These are phyloP conservation scores for Mycogona germanica DNA, from an alignment of 2,888 invertebrate genomes.

Conservation along the genomic window DNA sequence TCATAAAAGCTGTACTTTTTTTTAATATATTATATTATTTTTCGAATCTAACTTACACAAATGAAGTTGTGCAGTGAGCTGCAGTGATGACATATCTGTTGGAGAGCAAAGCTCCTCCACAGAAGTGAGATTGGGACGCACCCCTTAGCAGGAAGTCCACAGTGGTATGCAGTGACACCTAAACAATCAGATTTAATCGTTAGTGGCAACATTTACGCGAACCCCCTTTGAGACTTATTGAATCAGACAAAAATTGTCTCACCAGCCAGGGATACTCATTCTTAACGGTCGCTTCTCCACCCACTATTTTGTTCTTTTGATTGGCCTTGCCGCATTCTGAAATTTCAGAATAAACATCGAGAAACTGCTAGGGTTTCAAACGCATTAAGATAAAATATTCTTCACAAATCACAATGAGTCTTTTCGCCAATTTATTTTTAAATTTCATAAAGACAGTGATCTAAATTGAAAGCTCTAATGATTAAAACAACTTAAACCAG, in stretches of 20 bases:
- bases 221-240: not conserved
- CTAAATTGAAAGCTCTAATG: too few relatives aligned
- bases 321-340: constrained; percentile 4
- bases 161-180: constrained; percentile 3
- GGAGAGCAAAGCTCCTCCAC: constrained; percentile 12
- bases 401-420: not conserved
- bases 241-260: not conserved
- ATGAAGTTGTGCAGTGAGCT: constrained; percentile 6
- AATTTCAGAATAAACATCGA: not conserved
- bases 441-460: too few relatives aligned
- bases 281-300: constrained; percentile 7
- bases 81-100: constrained; percentile 11
- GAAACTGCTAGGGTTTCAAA: not conserved
- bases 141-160: not conserved
- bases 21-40: too few relatives aligned
- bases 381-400: not conserved
- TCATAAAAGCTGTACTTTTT: too few relatives aligned
- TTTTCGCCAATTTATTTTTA: not conserved
- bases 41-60: constrained; percentile 7
- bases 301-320: constrained; percentile 9
- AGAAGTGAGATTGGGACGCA: constrained; percentile 12
- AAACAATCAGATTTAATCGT: not conserved
- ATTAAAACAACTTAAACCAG: too few relatives aligned
- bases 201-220: not conserved
- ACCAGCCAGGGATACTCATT: constrained; percentile 17